Base-by-base conservation (phyloP, 2,113 vertebrate genomes). In the Eublepharis macularius region DNA sequence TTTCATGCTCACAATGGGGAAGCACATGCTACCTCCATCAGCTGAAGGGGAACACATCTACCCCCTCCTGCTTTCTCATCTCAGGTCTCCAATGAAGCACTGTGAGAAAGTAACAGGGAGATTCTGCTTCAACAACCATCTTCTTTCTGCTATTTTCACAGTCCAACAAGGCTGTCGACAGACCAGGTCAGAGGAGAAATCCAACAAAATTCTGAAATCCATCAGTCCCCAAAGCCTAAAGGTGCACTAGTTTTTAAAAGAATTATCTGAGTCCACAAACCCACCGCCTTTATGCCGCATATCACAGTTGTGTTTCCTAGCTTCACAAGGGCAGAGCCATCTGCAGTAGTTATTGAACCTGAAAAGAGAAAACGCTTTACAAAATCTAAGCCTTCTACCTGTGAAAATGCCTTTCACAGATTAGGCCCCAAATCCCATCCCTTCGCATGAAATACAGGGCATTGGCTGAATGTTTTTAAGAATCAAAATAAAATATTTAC, bases 261-360 rank as follows among this genome's bases (percentile, higher is more conserved):
- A 73, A 13, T 34, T 32, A 19, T 3, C 12, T 51, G 32, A n/a
- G 1, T 65, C 45, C 16, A 69, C 24, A n/a, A 73, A 92, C 93
- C 81, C 97, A 99, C 98, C 91, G 97, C 98, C 96, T 99, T 99
- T 81, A 99, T 95, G 65, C 99, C 99, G 92, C 98, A 99, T 77
- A 99, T 97, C 69, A 99, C 97, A 0, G 98, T 98, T 3, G 98
- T 99, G 93, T 99, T 99, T 91, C 99, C 98, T 69, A 99, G 89
- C 93, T 99, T 99, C 85, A 99, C 98, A 92, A 99, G 92, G 29
- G 98, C 98, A 45, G 98, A 99, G 75, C 98, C 98, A 84, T 99
- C 97, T 16, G 98, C 98, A 26, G 98, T 99, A 72, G 97, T 96
- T 94, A 99, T 98, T n/a, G 99, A 99, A 86, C 98, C 99, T 99